phyloP scores from a whole-genome alignment of 2,888 invertebrate genomes.

The Acrocera orbiculus region DNA sequence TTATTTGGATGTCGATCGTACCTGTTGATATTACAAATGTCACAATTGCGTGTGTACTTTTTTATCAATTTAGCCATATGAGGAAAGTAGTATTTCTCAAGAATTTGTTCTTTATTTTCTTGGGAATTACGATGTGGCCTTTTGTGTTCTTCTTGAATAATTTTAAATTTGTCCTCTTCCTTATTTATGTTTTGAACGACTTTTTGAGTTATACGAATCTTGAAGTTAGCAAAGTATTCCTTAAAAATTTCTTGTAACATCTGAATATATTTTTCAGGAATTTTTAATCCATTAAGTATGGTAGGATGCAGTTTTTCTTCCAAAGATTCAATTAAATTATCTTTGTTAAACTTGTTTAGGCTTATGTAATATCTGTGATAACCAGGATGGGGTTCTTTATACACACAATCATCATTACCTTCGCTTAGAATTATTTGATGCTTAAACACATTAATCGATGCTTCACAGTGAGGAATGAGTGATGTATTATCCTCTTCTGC shows the following conservation, averaged over 20 bases:
- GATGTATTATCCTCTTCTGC: constrained; percentile 10
- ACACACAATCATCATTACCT: constrained; percentile 1
- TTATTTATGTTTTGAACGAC: neutral
- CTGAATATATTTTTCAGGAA: constrained; percentile 1
- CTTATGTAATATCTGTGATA: constrained; percentile 1
- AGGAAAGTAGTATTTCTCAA: constrained; percentile 3
- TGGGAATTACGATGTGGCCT: neutral
- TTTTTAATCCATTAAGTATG: constrained; percentile 1
- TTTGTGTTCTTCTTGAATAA: constrained; percentile 3
- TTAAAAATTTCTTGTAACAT: neutral
- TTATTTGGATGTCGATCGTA: neutral
- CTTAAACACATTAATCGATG: neutral
- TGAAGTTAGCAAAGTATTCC: neutral
- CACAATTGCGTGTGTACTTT: neutral
- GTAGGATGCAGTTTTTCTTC: constrained; percentile 1
- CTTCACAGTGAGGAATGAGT: neutral
- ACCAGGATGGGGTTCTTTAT: constrained; percentile 1
- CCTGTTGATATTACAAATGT: neutral
- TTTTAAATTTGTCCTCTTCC: neutral
- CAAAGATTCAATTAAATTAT: neutral
- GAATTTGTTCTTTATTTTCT: constrained; percentile 1
- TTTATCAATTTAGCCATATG: constrained; percentile 1
- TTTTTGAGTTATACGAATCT: constrained; percentile 1
- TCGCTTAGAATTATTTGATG: neutral
- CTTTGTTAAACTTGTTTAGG: neutral